A percentile compares a stretch with the other conserved stretches of the same genome.
Evolutionary conservation across 2,113 vertebrate genomes (phyloP).

Genomic region (Myanophis thanlyinensis): DNA sequence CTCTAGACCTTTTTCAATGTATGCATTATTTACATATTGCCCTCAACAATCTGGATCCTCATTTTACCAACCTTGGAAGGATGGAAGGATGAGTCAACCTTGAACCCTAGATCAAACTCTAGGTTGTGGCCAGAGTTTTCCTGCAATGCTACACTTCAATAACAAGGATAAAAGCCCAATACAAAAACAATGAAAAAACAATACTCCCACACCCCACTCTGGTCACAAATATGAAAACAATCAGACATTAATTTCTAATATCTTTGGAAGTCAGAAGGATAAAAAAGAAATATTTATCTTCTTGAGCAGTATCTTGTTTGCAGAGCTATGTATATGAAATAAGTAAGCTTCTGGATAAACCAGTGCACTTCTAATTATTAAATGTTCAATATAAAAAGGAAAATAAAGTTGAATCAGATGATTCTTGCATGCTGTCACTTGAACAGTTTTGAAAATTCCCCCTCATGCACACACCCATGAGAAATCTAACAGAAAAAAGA

Average conservation of each 20-base stretch:
- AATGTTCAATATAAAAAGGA: neutral
- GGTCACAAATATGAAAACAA: too few relatives aligned
- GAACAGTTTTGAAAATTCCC: neutral
- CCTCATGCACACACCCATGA: neutral
- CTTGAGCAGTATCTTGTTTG: neutral
- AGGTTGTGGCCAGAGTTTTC: too few relatives aligned
- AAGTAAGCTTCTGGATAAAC: neutral
- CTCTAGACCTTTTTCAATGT: too few relatives aligned
- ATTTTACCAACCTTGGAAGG: too few relatives aligned
- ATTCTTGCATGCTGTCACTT: neutral
- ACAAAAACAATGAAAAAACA: too few relatives aligned
- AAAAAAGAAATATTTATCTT: neutral
- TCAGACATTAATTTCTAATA: neutral
- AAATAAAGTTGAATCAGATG: neutral
- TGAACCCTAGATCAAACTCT: too few relatives aligned
- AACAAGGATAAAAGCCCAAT: too few relatives aligned
- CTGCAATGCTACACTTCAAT: too few relatives aligned
- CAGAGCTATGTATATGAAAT: neutral
- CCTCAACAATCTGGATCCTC: too few relatives aligned
- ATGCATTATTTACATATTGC: too few relatives aligned
- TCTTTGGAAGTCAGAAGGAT: neutral
- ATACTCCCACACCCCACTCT: too few relatives aligned
- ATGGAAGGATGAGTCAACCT: too few relatives aligned
- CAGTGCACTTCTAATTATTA: neutral
- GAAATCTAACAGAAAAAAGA: neutral